These are phyloP conservation scores for Phyllopteryx taeniolatus DNA, from an alignment of 2,113 vertebrate species.

Conservation along the genomic window DNA sequence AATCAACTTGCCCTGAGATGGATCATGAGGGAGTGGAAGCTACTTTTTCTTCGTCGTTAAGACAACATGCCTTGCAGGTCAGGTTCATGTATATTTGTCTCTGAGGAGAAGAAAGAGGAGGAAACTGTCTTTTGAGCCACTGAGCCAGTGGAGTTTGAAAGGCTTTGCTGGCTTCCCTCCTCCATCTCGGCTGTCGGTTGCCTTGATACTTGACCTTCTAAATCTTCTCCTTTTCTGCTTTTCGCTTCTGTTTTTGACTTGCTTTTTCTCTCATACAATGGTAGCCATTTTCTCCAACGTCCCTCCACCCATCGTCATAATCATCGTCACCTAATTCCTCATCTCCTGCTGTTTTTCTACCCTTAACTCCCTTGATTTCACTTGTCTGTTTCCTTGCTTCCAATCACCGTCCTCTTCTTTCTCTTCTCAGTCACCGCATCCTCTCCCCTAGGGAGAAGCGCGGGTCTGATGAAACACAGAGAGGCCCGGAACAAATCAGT, in stretches of 20 bases:
- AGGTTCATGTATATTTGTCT: constrained; percentile 13
- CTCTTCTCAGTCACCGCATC: constrained; percentile 25
- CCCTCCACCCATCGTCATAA: constrained; percentile 11
- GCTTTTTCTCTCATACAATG: constrained; percentile 17
- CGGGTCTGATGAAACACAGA: constrained; percentile 55
- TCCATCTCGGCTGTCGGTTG: constrained; percentile 30
- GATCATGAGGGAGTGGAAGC: constrained; percentile 29
- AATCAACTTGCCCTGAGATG: constrained; percentile 53
- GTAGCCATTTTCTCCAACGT: constrained; percentile 24
- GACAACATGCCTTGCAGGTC: constrained; percentile 33
- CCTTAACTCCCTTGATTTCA: constrained; percentile 34
- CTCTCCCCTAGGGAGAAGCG: constrained; percentile 34
- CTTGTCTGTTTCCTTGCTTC: constrained; percentile 30
- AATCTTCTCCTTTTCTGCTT: constrained; percentile 34
- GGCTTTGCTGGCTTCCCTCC: constrained; percentile 35
- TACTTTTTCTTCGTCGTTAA: constrained; percentile 9
- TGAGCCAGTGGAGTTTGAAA: constrained; percentile 30
- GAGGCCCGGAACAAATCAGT: constrained; percentile 64
- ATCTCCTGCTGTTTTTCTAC: constrained; percentile 26
- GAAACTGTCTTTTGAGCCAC: constrained; percentile 23
- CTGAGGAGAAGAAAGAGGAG: not conserved
- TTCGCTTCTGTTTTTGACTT: constrained; percentile 11
- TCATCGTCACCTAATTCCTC: constrained; percentile 29
- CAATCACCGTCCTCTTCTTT: constrained; percentile 17
- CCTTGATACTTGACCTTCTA: constrained; percentile 41